These are phyloP conservation scores for Aproaerema taeniolella DNA, from an alignment of 2,888 invertebrate genomes.

Conservation along the genomic window DNA sequence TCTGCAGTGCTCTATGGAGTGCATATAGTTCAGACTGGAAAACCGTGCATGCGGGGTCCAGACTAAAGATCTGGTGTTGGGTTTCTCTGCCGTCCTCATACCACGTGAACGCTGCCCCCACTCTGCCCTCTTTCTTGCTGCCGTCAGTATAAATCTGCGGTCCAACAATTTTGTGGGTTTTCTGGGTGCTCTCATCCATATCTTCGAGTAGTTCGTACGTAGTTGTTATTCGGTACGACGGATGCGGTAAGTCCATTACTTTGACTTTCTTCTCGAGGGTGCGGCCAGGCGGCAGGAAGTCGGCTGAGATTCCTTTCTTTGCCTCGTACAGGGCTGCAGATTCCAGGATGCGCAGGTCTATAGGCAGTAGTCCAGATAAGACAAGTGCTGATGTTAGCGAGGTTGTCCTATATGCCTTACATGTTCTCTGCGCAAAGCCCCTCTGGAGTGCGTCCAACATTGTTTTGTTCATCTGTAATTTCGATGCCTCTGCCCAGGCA, in stretches of 20 bases:
- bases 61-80: neutral
- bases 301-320: neutral
- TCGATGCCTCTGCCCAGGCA: neutral
- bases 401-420: slow-evolving; percentile 1
- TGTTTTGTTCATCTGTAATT: neutral
- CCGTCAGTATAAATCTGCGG: neutral
- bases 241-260: neutral
- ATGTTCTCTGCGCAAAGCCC: neutral
- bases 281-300: neutral
- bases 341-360: slow-evolving; percentile 6
- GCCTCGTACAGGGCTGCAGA: slow-evolving; percentile 3
- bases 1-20: neutral
- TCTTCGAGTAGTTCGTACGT: neutral
- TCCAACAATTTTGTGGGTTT: neutral
- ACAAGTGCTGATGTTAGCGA: slow-evolving; percentile 7
- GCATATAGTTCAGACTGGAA: neutral
- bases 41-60: neutral
- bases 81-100: neutral
- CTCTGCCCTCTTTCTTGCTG: neutral
- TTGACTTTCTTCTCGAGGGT: neutral
- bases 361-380: slow-evolving; percentile 6
- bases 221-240: neutral
- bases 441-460: neutral
- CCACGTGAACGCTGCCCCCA: neutral
- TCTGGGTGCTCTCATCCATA: neutral